Evolutionary conservation across 1,140 invertebrate genomes (phyloP), one percentile per base, ranked within the genome.

Genomic region (Hesperophylax magnus): DNA sequence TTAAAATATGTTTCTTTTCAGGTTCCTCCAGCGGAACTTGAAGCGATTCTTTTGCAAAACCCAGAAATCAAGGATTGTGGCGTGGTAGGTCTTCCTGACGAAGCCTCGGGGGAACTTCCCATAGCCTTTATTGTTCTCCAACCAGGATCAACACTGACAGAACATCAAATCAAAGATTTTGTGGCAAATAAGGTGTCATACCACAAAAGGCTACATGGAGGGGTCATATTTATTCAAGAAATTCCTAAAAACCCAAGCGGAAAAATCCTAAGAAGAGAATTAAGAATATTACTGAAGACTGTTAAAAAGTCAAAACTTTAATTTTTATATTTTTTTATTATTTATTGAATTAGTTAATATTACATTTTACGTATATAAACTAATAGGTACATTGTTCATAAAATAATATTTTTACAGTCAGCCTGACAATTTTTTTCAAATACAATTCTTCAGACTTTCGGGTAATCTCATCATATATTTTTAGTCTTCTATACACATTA

Each of bases 1-100:
- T n/a, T n/a, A n/a, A n/a, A n/a, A n/a, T n/a, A n/a, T n/a, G n/a
- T n/a, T n/a, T n/a, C n/a, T n/a, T 71, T 53, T 34, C 18, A 80
- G 78, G 78, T 80, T 14, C 78, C 78, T 9, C 94, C 95, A 18
- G 92, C 94, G 14, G 94, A 95, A 87, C 84, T 96, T 24, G 96
- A 97, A 91, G 91, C 91, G 34, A 80, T 96, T 27, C 86, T 97
- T 53, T 86, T 94, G 52, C 90, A 90, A 52, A 92, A 94, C 87
- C 91, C 92, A n/a, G 89, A 86, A 24, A 88, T 97, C 22, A 87
- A 88, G 82, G 95, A 96, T 84, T 93, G 90, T 17, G 95, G 92
- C 2, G 95, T 97, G 2, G 90, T 95, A 71, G 95, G 95, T 11
- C 85, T 93, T 20, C 93, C 94, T 3, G 90, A 95, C 86, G 88